Percentiles rank a stretch among this genome's conserved stretches.
Evolutionary conservation across 2,113 vertebrate genomes (phyloP).

Genomic region (Shinisaurus crocodilurus): DNA sequence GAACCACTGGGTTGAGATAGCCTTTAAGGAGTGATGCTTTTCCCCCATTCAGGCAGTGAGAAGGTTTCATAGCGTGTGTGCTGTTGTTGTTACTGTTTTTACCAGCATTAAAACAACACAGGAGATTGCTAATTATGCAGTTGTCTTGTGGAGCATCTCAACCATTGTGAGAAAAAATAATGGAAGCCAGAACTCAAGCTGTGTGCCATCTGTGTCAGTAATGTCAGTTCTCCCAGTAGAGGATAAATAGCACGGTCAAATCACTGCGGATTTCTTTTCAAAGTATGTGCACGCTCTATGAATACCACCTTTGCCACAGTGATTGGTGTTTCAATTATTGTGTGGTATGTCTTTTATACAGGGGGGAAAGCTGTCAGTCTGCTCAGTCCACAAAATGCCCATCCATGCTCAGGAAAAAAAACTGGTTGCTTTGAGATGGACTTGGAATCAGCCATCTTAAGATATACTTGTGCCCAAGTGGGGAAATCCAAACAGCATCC

Average conservation of each 20-base stretch:
- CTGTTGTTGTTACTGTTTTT: too few species aligned
- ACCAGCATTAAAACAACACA: neutral
- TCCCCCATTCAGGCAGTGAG: neutral
- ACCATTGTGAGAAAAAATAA: conserved; percentile 17
- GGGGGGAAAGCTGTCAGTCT: neutral
- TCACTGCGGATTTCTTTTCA: neutral
- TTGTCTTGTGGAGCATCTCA: conserved; percentile 17
- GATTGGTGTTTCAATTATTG: too few species aligned
- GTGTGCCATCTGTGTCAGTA: neutral
- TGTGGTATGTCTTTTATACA: neutral
- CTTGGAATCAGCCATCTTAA: neutral
- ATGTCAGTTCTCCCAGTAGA: neutral
- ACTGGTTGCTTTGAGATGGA: neutral
- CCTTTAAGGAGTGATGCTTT: neutral
- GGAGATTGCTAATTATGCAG: conserved; percentile 12
- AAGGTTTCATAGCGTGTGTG: neutral
- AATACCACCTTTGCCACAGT: neutral
- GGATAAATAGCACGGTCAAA: neutral
- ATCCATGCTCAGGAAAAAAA: neutral
- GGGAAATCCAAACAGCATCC: neutral
- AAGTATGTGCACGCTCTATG: neutral
- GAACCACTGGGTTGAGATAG: neutral
- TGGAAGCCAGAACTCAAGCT: neutral
- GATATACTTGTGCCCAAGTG: neutral
- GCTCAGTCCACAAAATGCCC: neutral